A percentile compares a stretch with the other conserved stretches of the same genome.
These are phyloP conservation scores for Triplophysa yarkandensis DNA, from an alignment of 2,797 vertebrate species.

Conservation along the genomic window DNA sequence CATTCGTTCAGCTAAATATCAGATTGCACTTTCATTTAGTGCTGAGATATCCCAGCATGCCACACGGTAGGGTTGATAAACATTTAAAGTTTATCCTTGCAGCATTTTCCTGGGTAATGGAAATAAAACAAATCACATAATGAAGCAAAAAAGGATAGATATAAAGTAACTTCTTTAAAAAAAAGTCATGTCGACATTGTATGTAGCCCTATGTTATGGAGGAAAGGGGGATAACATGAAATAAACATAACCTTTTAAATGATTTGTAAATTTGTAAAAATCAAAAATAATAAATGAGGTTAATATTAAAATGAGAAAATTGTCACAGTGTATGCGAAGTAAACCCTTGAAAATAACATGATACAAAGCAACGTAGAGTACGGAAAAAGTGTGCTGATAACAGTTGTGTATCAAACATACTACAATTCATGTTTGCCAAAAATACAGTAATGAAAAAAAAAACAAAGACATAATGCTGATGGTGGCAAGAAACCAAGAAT, in stretches of 20 bases:
- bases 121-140: slow-evolving; percentile 49
- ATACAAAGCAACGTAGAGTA: slow-evolving; percentile 57
- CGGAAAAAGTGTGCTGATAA: slow-evolving; percentile 70
- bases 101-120: slow-evolving; percentile 52
- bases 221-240: not conserved
- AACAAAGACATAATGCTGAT: slow-evolving; percentile 90
- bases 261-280: slow-evolving; percentile 33
- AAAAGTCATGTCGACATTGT: slow-evolving; percentile 25
- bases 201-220: slow-evolving; percentile 36
- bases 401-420: slow-evolving; percentile 87
- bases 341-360: slow-evolving; percentile 36
- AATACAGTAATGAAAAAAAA: slow-evolving; percentile 34
- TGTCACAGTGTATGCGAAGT: slow-evolving; percentile 20
- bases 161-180: slow-evolving; percentile 15
- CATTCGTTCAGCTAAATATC: slow-evolving; percentile 20
- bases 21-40: slow-evolving; percentile 38
- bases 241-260: slow-evolving; percentile 23
- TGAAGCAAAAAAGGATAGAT: slow-evolving; percentile 43
- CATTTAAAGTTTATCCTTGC: slow-evolving; percentile 46
- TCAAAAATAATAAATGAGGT: slow-evolving; percentile 38
- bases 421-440: slow-evolving; percentile 81
- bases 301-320: slow-evolving; percentile 20
- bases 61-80: slow-evolving; percentile 40
- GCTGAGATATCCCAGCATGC: slow-evolving; percentile 43
- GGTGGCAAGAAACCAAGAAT: slow-evolving; percentile 70